Conservation (phyloP, 2,113 vertebrate species). For the Pollimyrus isidori region DNA sequence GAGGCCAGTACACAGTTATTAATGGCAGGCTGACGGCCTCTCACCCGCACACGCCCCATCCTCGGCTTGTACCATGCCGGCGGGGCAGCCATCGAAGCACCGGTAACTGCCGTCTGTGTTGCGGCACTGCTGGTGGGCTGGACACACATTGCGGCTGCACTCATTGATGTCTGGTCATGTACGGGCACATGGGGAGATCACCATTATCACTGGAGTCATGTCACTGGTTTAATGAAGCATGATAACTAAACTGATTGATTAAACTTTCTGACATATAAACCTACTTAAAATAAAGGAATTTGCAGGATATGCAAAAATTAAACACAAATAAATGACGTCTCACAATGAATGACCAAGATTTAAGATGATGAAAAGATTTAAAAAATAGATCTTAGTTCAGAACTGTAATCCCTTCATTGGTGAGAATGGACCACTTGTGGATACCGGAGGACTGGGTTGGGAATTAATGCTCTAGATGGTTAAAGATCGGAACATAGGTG, state of each 20-base stretch:
- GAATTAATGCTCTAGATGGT: background rate
- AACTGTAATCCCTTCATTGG: background rate
- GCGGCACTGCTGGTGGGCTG: slow-evolving; percentile 62
- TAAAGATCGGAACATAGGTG: background rate
- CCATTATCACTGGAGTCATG: background rate
- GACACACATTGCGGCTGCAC: slow-evolving; percentile 61
- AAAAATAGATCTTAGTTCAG: background rate
- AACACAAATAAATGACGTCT: background rate
- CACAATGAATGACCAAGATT: background rate
- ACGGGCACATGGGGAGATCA: background rate
- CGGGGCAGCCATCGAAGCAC: slow-evolving; percentile 64
- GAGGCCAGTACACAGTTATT: background rate
- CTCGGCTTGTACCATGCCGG: slow-evolving; percentile 57
- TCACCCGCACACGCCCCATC: slow-evolving; percentile 58
- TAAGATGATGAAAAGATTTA: background rate
- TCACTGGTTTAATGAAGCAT: background rate
- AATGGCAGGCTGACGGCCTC: slow-evolving; percentile 16
- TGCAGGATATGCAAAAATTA: background rate
- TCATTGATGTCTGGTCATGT: slow-evolving; percentile 62
- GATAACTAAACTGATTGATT: too few species aligned
- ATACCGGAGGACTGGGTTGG: background rate
- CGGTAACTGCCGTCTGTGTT: slow-evolving; percentile 70
- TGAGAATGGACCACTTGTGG: background rate
- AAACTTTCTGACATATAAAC: background rate
- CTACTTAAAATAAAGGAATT: background rate